These are phyloP conservation scores for Eupsilia transversa DNA, from an alignment of 2,888 invertebrate genomes.

Conservation along the genomic window DNA sequence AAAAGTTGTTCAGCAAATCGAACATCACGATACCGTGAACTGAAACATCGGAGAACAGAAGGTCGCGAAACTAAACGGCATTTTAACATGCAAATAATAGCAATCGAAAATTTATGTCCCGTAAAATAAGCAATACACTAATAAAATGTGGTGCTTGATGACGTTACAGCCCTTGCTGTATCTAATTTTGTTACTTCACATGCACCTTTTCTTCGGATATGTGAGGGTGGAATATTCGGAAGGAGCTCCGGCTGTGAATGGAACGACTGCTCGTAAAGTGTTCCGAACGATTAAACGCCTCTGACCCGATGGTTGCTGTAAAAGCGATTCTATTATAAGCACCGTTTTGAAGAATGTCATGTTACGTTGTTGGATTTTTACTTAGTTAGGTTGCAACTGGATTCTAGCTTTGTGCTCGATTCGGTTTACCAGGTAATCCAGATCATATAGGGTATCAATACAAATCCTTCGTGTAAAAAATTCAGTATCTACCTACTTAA, in stretches of 20 bases:
- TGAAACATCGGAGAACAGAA: conserved; percentile 38
- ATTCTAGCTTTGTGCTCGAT: background rate
- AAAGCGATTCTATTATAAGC: conserved; percentile 72
- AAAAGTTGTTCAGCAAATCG: conserved; percentile 64
- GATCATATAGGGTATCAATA: background rate
- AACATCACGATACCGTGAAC: conserved; percentile 51
- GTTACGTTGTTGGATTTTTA: conserved; percentile 45
- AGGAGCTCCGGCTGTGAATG: conserved; percentile 69
- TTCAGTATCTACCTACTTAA: background rate
- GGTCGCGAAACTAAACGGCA: conserved; percentile 64
- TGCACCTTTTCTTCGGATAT: conserved; percentile 63
- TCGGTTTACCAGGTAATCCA: background rate
- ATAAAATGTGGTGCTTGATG: conserved; percentile 59
- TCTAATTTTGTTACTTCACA: conserved; percentile 72
- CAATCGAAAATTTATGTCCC: conserved; percentile 75
- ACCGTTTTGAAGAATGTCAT: conserved; percentile 64
- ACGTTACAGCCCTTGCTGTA: conserved; percentile 65
- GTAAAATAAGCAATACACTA: conserved; percentile 73
- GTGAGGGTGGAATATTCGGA: conserved; percentile 64
- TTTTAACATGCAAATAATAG: conserved; percentile 74
- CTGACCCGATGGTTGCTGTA: conserved; percentile 74
- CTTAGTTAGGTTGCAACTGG: conserved; percentile 10
- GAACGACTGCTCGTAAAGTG: conserved; percentile 78
- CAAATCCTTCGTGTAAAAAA: background rate
- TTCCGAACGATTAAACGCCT: conserved; percentile 82